phyloP scores from a whole-genome alignment of 2,888 invertebrate genomes.

The Drosophila kuntzei region DNA sequence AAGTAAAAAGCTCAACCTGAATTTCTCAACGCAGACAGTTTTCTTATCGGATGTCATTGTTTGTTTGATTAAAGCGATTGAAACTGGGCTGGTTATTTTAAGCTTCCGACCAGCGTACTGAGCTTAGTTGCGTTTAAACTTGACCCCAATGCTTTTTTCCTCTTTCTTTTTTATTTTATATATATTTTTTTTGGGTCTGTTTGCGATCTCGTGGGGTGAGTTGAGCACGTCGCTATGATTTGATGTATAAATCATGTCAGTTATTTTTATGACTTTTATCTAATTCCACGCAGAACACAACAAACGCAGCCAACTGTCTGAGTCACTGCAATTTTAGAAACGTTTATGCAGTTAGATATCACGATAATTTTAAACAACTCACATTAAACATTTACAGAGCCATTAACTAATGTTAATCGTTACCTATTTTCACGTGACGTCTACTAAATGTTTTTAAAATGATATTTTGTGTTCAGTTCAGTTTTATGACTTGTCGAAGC shows the following conservation, averaged over 20 bases:
- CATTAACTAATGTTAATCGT: constrained; percentile 1
- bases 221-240: constrained; percentile 34
- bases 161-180: constrained; percentile 10
- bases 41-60: constrained; percentile 28
- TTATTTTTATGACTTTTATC: constrained; percentile 34
- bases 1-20: constrained; percentile 2
- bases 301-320: constrained; percentile 1
- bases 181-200: constrained; percentile 6
- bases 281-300: constrained; percentile 12
- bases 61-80: constrained; percentile 25
- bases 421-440: background rate
- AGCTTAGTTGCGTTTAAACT: constrained; percentile 37
- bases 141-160: constrained; percentile 40
- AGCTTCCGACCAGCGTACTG: background rate
- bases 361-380: background rate
- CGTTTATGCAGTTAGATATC: constrained; percentile 15
- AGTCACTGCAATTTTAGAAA: constrained; percentile 11
- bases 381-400: background rate
- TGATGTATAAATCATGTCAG: constrained; percentile 18
- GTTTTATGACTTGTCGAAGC: constrained; percentile 9
- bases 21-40: constrained; percentile 17
- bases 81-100: constrained; percentile 4
- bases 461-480: background rate
- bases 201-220: constrained; percentile 15
- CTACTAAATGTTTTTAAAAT: background rate